These are phyloP conservation scores for Sarcophaga variegata DNA, from an alignment of 2,888 invertebrate species.

Conservation along the genomic window DNA sequence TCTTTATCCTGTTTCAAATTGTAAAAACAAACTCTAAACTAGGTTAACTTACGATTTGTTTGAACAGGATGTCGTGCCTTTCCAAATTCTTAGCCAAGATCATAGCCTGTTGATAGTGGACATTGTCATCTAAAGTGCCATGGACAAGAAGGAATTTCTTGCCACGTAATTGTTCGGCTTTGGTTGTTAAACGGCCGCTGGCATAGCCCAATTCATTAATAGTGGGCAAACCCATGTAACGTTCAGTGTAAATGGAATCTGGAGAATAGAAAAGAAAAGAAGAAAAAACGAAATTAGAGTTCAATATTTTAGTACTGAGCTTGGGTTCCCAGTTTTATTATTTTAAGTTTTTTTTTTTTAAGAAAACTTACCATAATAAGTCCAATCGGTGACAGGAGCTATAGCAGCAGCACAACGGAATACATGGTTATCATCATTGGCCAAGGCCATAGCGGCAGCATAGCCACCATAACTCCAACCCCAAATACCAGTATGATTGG, in stretches of 20 bases:
- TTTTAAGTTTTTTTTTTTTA: too few relatives aligned
- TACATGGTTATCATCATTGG: slow-evolving; percentile 87
- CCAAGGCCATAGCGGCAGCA: slow-evolving; percentile 93
- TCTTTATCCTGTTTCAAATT: too few relatives aligned
- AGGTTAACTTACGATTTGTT: slow-evolving; percentile 89
- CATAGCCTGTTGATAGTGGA: slow-evolving; percentile 98
- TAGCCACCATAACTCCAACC: slow-evolving; percentile 99
- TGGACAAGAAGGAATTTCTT: slow-evolving; percentile 95
- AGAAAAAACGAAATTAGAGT: not conserved
- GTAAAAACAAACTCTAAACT: not conserved
- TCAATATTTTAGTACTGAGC: too few relatives aligned
- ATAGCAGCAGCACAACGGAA: slow-evolving; percentile 97
- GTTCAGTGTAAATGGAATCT: slow-evolving; percentile 98
- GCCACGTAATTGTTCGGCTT: slow-evolving; percentile 84
- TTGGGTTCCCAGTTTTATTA: too few relatives aligned
- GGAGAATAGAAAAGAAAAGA: slow-evolving; percentile 44
- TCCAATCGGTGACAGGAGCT: slow-evolving; percentile 98
- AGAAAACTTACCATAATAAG: slow-evolving; percentile 90
- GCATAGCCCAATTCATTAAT: slow-evolving; percentile 90
- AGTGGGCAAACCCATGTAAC: slow-evolving; percentile 95
- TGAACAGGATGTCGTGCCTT: slow-evolving; percentile 92
- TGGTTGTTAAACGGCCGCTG: slow-evolving; percentile 89
- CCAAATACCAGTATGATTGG: slow-evolving; percentile 93
- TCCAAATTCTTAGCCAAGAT: slow-evolving; percentile 93
- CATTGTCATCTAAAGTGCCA: slow-evolving; percentile 97